These are phyloP conservation scores for Macroramphosus scolopax DNA, from an alignment of 2,797 vertebrate genomes.

Conservation along the genomic window DNA sequence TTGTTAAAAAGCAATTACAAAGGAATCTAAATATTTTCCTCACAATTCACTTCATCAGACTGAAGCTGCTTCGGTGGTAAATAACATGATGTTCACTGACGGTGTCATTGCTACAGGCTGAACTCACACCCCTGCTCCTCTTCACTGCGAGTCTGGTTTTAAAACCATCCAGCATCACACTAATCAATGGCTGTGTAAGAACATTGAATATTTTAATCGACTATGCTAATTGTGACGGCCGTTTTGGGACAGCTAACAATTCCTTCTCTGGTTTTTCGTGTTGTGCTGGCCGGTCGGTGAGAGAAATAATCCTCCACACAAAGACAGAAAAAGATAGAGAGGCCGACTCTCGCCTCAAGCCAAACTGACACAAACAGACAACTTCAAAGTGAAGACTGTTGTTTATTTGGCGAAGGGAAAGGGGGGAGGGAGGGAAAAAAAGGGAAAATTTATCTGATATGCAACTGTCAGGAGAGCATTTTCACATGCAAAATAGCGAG, in stretches of 20 bases:
- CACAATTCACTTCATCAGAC: slow-evolving; percentile 3
- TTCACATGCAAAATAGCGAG: slow-evolving; percentile 79
- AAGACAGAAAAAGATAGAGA: slow-evolving; percentile 66
- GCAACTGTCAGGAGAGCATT: slow-evolving; percentile 79
- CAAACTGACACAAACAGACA: slow-evolving; percentile 80
- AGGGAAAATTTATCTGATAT: slow-evolving; percentile 74
- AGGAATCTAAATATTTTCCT: not conserved
- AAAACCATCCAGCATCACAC: not conserved
- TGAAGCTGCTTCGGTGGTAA: not conserved
- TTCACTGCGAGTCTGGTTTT: slow-evolving; percentile 11
- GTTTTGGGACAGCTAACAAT: slow-evolving; percentile 31
- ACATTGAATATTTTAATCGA: slow-evolving; percentile 28
- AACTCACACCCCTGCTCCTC: not conserved
- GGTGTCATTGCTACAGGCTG: not conserved
- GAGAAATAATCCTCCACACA: slow-evolving; percentile 62
- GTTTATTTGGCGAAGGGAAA: slow-evolving; percentile 74
- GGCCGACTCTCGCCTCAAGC: slow-evolving; percentile 74
- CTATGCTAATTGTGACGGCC: slow-evolving; percentile 30
- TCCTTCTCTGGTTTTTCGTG: slow-evolving; percentile 14
- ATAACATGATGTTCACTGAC: slow-evolving; percentile 5
- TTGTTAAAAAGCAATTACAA: too few species aligned
- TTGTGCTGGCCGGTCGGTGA: slow-evolving; percentile 48
- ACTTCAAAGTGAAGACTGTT: slow-evolving; percentile 81
- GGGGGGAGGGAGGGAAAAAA: slow-evolving; percentile 23
- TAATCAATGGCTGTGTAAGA: slow-evolving; percentile 5